A percentile compares a stretch with the other conserved stretches of the same genome.
Evolutionary conservation across 2,888 invertebrate genomes (phyloP).

Genomic region (Andrena bicolor): DNA sequence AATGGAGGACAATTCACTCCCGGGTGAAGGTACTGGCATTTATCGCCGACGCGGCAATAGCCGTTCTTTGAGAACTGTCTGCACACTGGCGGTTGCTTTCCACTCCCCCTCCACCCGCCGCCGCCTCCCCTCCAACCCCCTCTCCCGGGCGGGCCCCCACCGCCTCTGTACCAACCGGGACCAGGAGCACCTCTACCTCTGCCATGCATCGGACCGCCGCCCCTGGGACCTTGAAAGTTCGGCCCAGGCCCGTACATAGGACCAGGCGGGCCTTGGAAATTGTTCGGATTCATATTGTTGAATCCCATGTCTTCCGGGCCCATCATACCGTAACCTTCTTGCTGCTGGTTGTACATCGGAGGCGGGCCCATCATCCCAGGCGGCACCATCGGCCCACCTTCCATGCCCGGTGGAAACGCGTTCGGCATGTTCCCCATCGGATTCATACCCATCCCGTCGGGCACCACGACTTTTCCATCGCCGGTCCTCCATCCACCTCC

Average conservation of each 20-base stretch:
- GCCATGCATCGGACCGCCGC: conserved; percentile 78
- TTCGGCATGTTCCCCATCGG: conserved; percentile 79
- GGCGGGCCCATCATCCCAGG: conserved; percentile 85
- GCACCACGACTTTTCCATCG: conserved; percentile 85
- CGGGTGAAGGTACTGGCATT: conserved; percentile 94
- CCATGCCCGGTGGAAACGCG: conserved; percentile 82
- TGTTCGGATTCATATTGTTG: conserved; percentile 73
- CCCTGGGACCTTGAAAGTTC: conserved; percentile 81
- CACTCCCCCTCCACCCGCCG: conserved; percentile 84
- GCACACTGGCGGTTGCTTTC: conserved; percentile 86
- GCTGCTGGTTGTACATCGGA: conserved; percentile 80
- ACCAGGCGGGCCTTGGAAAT: conserved; percentile 81
- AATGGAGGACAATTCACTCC: conserved; percentile 87
- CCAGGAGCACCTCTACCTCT: conserved; percentile 81
- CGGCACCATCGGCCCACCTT: conserved; percentile 77
- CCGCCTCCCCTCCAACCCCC: conserved; percentile 87
- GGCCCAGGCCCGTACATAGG: conserved; percentile 79
- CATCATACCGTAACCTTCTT: conserved; percentile 82
- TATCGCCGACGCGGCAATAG: conserved; percentile 92
- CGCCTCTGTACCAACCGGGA: conserved; percentile 84
- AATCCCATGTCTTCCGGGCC: conserved; percentile 81
- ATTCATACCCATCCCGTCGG: conserved; percentile 77
- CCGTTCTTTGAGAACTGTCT: conserved; percentile 93
- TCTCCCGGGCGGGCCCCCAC: conserved; percentile 80
- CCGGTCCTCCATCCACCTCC: conserved; percentile 86